These are phyloP conservation scores for Stenichneumon culpator DNA, from an alignment of 2,888 invertebrate species.

Conservation along the genomic window DNA sequence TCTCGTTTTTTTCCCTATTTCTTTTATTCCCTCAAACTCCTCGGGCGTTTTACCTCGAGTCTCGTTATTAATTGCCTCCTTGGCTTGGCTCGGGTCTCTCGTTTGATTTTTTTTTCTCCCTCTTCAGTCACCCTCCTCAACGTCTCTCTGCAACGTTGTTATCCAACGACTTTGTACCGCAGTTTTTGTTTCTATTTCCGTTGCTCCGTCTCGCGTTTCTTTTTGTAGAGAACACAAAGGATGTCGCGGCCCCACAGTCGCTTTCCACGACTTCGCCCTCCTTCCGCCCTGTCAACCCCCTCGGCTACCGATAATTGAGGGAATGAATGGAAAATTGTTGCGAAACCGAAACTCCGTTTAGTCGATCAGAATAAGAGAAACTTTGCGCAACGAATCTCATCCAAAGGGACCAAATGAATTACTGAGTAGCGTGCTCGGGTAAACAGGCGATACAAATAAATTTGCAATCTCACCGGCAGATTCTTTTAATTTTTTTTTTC, in stretches of 20 bases:
- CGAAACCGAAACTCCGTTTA: neutral
- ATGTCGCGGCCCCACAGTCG: constrained; percentile 6
- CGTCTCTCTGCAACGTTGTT: constrained; percentile 28
- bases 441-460: neutral
- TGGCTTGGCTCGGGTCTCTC: constrained; percentile 37
- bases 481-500: too few species aligned
- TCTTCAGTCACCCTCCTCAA: neutral
- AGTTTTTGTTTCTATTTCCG: constrained; percentile 11
- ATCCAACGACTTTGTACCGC: constrained; percentile 42
- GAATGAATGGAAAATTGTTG: constrained; percentile 19
- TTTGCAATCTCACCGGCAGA: too few species aligned
- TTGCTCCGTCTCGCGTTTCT: neutral
- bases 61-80: constrained; percentile 55
- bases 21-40: neutral
- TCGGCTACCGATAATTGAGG: constrained; percentile 38
- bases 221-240: constrained; percentile 35
- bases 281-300: neutral
- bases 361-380: constrained; percentile 1
- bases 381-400: neutral
- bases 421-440: neutral
- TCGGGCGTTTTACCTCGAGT: constrained; percentile 38
- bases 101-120: constrained; percentile 50
- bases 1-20: constrained; percentile 39
- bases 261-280: neutral
- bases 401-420: neutral